A percentile compares a stretch with the other conserved stretches of the same genome.
These are phyloP conservation scores for Syngnathus typhle DNA, from an alignment of 2,113 vertebrate species.

Conservation along the genomic window DNA sequence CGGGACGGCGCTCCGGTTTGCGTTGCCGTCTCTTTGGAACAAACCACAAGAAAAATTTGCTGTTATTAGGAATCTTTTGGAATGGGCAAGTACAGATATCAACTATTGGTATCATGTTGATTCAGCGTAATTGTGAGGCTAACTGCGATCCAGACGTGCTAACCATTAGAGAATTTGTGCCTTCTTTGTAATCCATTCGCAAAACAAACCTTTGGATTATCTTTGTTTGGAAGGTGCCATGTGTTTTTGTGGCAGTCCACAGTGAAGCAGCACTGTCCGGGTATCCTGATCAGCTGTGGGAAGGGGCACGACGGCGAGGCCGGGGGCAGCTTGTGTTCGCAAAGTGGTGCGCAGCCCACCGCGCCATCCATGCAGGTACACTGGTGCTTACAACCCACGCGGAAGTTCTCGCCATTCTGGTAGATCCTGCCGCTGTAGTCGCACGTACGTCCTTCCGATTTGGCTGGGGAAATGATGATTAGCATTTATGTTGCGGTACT, in stretches of 20 bases:
- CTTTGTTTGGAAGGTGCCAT: constrained; percentile 42
- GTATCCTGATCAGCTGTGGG: constrained; percentile 62
- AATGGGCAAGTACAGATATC: too few species aligned
- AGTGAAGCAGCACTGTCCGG: constrained; percentile 69
- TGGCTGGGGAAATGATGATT: constrained; percentile 46
- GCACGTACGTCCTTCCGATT: constrained; percentile 69
- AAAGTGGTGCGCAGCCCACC: constrained; percentile 71
- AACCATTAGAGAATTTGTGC: too few species aligned
- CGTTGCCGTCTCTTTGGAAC: constrained; percentile 16
- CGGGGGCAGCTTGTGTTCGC: constrained; percentile 58
- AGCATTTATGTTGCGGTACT: background rate
- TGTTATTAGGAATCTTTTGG: too few species aligned
- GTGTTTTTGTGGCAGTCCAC: constrained; percentile 61
- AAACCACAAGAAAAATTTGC: constrained; percentile 7
- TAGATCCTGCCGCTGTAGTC: constrained; percentile 71
- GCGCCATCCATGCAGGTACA: constrained; percentile 74
- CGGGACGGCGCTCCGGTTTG: constrained; percentile 20
- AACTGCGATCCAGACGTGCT: too few species aligned
- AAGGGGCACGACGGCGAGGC: constrained; percentile 59
- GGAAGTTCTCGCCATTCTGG: constrained; percentile 73
- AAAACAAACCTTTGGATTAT: constrained; percentile 31
- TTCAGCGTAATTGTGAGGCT: too few species aligned
- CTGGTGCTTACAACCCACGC: constrained; percentile 72
- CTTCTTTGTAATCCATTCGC: background rate
- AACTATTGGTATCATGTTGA: too few species aligned